Evolutionary conservation across 2,888 invertebrate genomes (phyloP), one percentile per base, ranked within the genome.

Genomic region (Nezara viridula): DNA sequence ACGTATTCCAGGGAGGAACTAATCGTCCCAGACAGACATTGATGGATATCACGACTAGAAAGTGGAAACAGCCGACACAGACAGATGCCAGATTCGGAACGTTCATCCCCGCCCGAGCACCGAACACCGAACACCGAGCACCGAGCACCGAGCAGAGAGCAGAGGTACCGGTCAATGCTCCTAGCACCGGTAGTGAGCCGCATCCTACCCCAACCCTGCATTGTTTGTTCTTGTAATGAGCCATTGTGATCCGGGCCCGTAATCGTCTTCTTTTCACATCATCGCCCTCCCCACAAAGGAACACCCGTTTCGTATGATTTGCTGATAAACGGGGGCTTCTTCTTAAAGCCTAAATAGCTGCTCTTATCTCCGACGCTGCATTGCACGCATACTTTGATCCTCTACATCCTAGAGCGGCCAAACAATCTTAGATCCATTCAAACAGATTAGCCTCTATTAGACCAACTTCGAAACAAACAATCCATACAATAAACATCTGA

Each of bases 221-320:
- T 81, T 81, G 81, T 81, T 81, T 81, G 81, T 7, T 81, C 81
- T 81, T 81, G 81, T 81, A 81, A 81, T 81, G 81, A 81, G 81
- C 81, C 81, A 44, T 81, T 81, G 81, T 81, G 6, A 40, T 37
- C 44, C 81, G 7, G 44, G 77, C n/a, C 81, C 81, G 81, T 81
- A 81, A 81, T 81, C 81, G 66, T 73, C 66, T 73, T 73, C 66
- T 37, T 73, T 73, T 73, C 66, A 73, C 32, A 73, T 21, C 19
- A 73, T 73, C 32, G 24, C n/a, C 81, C 14, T 81, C 44, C 81
- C 44, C 81, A 81, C 81, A 81, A 81, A 81, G 81, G 81, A 81
- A 81, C 81, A 81, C 81, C 81, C 81, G 81, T 81, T 81, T 81
- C 81, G 44, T 81, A 81, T 81, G 81, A 81, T 81, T 81, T 81